Conservation (phyloP, 2,113 vertebrate species). For the Chaetorhynchus papuensis region DNA sequence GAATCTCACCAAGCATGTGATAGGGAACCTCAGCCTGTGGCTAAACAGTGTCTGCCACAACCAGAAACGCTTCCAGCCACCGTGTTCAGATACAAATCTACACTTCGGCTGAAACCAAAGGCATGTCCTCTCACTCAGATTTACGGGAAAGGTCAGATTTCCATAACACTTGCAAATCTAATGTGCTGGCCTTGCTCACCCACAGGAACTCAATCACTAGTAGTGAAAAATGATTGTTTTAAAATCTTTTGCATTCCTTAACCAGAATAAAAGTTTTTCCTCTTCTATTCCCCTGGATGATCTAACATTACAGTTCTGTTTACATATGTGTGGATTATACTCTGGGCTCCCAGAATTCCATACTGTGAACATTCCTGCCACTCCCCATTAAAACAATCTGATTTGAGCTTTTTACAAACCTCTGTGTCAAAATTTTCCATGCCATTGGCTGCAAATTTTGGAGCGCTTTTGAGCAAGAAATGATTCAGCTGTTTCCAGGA, state of each 20-base stretch:
- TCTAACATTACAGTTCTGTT: not conserved
- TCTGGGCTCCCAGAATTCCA: not conserved
- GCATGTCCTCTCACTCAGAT: not conserved
- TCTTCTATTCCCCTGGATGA: not conserved
- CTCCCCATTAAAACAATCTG: not conserved
- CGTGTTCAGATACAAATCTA: not conserved
- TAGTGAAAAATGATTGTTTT: not conserved
- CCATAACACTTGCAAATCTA: not conserved
- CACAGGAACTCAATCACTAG: not conserved
- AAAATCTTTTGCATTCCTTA: not conserved
- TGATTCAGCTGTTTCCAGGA: conserved; percentile 11
- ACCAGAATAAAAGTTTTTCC: not conserved
- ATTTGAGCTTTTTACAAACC: not conserved
- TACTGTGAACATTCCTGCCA: not conserved
- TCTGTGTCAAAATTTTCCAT: not conserved
- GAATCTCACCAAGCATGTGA: not conserved
- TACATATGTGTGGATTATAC: not conserved
- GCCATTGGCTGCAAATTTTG: not conserved
- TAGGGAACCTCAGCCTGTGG: not conserved
- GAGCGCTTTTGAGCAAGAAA: not conserved
- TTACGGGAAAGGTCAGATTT: not conserved
- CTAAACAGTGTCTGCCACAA: not conserved
- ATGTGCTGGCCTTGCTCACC: not conserved
- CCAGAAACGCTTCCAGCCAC: not conserved
- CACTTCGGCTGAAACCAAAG: not conserved